Evolutionary conservation across 2,113 vertebrate genomes (phyloP).

Genomic region (Coryphaenoides rupestris): DNA sequence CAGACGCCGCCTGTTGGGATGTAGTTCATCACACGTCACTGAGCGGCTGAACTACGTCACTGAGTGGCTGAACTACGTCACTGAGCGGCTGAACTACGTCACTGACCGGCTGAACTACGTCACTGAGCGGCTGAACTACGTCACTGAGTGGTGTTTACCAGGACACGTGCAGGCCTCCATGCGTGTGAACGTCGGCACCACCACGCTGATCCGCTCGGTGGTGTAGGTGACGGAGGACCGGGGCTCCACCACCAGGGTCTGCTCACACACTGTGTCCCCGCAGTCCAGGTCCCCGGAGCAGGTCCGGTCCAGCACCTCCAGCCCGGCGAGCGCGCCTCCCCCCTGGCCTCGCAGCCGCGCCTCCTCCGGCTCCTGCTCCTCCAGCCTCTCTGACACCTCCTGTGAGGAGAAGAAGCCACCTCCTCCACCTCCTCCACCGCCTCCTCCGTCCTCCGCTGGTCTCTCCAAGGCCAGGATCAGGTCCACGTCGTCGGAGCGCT

Average conservation of each 20-base stretch:
- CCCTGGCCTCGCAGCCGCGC: constrained; percentile 72
- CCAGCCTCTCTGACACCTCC: constrained; percentile 85
- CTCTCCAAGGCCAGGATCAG: constrained; percentile 86
- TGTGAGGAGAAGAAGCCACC: constrained; percentile 80
- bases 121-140: too few species aligned
- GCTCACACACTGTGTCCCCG: constrained; percentile 85
- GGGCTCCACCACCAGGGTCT: constrained; percentile 79
- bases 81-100: too few species aligned
- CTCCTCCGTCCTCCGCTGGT: constrained; percentile 71
- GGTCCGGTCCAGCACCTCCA: constrained; percentile 78
- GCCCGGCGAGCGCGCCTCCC: constrained; percentile 79
- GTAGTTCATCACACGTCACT: too few species aligned
- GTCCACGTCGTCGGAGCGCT: constrained; percentile 78
- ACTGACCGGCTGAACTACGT: too few species aligned
- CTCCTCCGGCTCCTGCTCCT: constrained; percentile 79
- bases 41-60: too few species aligned
- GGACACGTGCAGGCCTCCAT: constrained; percentile 85
- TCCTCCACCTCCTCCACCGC: constrained; percentile 42
- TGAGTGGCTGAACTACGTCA: too few species aligned
- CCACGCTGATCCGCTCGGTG: constrained; percentile 87
- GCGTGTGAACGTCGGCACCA: constrained; percentile 82
- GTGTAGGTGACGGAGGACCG: constrained; percentile 83
- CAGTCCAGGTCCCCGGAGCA: constrained; percentile 87
- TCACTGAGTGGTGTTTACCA: constrained; percentile 59
- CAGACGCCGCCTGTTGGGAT: constrained; percentile 81